A percentile compares a stretch with the other conserved stretches of the same genome.
These are phyloP conservation scores for Acronicta aceris DNA, from an alignment of 2,888 invertebrate species.

Conservation along the genomic window DNA sequence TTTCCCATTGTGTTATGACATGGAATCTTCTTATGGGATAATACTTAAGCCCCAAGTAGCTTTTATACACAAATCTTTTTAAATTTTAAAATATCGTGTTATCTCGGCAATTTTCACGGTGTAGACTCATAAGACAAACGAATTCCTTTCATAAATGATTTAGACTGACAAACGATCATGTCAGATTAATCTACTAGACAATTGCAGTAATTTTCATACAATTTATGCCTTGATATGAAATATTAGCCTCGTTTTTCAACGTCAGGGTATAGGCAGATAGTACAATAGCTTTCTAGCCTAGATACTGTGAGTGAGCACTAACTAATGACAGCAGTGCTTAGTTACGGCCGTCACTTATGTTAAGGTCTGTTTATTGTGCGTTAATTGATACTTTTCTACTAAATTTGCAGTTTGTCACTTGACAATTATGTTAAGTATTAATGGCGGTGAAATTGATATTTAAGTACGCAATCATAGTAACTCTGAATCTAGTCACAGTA, in stretches of 20 bases:
- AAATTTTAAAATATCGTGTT: too few relatives aligned
- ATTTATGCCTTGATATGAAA: conserved; percentile 19
- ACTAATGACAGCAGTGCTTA: conserved; percentile 42
- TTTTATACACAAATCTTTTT: too few relatives aligned
- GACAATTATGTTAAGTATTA: conserved; percentile 22
- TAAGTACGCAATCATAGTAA: neutral
- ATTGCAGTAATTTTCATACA: conserved; percentile 21
- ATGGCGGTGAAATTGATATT: conserved; percentile 7
- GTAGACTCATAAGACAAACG: neutral
- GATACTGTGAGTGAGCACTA: conserved; percentile 45
- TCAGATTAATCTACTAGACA: conserved; percentile 27
- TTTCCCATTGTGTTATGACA: too few relatives aligned
- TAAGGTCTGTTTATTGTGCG: conserved; percentile 35
- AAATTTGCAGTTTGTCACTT: conserved; percentile 38
- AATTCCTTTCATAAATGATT: neutral
- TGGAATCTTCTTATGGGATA: too few relatives aligned
- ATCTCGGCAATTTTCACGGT: too few relatives aligned
- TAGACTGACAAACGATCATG: conserved; percentile 15
- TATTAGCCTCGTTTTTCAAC: conserved; percentile 31
- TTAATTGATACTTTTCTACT: conserved; percentile 63
- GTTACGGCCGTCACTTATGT: conserved; percentile 40
- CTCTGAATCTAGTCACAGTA: neutral
- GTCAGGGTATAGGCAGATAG: conserved; percentile 25
- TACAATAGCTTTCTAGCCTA: conserved; percentile 57
- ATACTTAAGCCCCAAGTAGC: too few relatives aligned